Evolutionary conservation across 2,888 invertebrate species (phyloP), one percentile per base, ranked within the genome.

Genomic region (Acanthopleura granulata): DNA sequence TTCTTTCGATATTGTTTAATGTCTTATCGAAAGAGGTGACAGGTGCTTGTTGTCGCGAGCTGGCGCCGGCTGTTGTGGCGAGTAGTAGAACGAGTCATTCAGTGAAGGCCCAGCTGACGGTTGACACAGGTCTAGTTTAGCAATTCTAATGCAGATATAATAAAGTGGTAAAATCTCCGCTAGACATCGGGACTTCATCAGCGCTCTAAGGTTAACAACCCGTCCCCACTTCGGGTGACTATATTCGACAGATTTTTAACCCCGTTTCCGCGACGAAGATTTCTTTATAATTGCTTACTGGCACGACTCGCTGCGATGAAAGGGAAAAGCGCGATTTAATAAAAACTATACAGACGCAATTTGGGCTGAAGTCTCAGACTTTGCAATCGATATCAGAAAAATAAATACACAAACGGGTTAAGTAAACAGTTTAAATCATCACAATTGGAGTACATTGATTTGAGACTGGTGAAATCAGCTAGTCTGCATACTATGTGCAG

Each of bases 111-210:
- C 66, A 22, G 29, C 25, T 27, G 22, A 18, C 25, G 16, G 27
- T 27, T 25, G 25, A 66, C 22, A 18, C 29, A 27, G 66, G 16
- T 18, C 66, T 27, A 27, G 66, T 27, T 66, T 66, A 66, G 66
- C 66, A 66, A 66, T 66, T 6, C 66, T 66, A 66, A 66, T 66
- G 66, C 25, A 15, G 22, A 22, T 66, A 66, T 66, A 66, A 66
- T 27, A 27, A 18, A 66, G 66, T 66, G 66, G 25, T 16, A 1
- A 25, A 27, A 27, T 22, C 66, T 57, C 22, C 14, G 29, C 66
- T 27, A 66, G 66, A 66, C 66, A 22, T 25, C 22, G 25, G 25
- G 66, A 66, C 66, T 66, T 66, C 22, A 66, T 66, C 22, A 22
- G 29, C 25, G 29, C 6, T 22, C 6, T 14, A 22, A 15, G 22